Evolutionary conservation across 1,140 invertebrate genomes (phyloP).

Genomic region (Hycleus phaleratus): DNA sequence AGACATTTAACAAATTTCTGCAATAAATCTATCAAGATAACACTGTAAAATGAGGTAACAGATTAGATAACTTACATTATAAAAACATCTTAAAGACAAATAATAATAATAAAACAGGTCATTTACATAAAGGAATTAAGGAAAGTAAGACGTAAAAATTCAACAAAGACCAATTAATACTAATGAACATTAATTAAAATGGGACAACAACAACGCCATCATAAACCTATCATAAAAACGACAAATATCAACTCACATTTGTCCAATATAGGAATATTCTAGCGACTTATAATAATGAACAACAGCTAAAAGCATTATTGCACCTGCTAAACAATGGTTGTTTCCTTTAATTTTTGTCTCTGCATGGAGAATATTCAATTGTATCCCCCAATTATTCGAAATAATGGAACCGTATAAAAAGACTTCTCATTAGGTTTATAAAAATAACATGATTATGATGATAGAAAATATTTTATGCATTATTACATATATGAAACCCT

Average conservation of each 20-base stretch:
- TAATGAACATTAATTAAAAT: too few relatives aligned
- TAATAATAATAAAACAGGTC: constrained; percentile 12
- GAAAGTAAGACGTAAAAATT: not conserved
- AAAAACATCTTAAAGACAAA: constrained; percentile 16
- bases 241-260: too few relatives aligned
- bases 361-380: not conserved
- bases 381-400: not conserved
- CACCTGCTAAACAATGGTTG: constrained; percentile 17
- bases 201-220: too few relatives aligned
- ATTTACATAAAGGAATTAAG: constrained; percentile 10
- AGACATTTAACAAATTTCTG: constrained; percentile 19
- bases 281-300: constrained; percentile 38
- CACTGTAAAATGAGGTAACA: constrained; percentile 16
- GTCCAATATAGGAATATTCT: constrained; percentile 1
- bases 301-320: constrained; percentile 32
- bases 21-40: constrained; percentile 13
- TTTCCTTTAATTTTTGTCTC: not conserved
- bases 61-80: constrained; percentile 1
- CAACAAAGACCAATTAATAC: not conserved
- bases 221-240: too few relatives aligned
- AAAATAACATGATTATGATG: constrained; percentile 22
- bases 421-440: constrained; percentile 17
- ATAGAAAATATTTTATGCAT: constrained; percentile 14
- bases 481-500: constrained; percentile 10
- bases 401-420: constrained; percentile 11